phyloP scores from a whole-genome alignment of 1,140 invertebrate species.

The Heliconius hewitsoni region DNA sequence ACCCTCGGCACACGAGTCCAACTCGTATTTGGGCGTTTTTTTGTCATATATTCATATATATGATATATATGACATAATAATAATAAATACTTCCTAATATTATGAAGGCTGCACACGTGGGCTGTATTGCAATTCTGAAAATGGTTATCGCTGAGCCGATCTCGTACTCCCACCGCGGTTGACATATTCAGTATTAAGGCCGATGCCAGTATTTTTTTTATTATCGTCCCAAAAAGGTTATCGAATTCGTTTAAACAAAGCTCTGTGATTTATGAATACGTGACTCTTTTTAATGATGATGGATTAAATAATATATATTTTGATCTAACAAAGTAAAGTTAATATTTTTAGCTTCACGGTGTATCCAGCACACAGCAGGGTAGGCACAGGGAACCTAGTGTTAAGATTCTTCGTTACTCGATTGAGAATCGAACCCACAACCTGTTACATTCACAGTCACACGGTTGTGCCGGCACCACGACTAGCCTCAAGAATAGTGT shows the following conservation, averaged over 20 bases:
- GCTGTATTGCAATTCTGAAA: conserved; percentile 40
- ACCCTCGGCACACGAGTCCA: no score
- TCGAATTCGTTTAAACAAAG: conserved; percentile 19
- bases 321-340: not conserved
- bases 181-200: conserved; percentile 36
- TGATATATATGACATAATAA: no score
- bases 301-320: not conserved
- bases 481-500: no score
- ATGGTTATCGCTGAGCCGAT: conserved; percentile 32
- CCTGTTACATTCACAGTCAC: no score
- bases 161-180: conserved; percentile 33
- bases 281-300: conserved; percentile 20
- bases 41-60: no score
- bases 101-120: conserved; percentile 20
- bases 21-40: no score
- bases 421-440: no score
- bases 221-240: conserved; percentile 22
- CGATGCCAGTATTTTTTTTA: conserved; percentile 30
- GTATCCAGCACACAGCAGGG: no score
- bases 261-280: conserved; percentile 18
- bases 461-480: no score
- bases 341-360: not conserved
- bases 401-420: no score
- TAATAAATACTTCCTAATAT: not conserved
- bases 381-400: no score